Conservation (phyloP, 2,888 invertebrate genomes). For the Hesperia comma region DNA sequence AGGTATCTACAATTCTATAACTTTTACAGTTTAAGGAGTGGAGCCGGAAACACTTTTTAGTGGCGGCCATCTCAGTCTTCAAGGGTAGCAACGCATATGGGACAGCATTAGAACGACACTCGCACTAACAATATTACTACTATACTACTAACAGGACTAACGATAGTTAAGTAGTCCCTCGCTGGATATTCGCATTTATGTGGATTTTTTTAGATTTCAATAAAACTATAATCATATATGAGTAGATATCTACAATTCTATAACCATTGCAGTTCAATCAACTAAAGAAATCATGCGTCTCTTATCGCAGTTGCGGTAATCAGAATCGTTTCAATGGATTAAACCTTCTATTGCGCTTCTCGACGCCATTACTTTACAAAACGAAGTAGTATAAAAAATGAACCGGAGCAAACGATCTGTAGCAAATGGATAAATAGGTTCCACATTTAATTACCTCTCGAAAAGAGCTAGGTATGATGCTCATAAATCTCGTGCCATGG, state of each 20-base stretch:
- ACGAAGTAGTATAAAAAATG: background rate
- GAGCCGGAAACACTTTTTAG: no score
- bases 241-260: background rate
- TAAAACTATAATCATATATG: background rate
- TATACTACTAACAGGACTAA: no score
- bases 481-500: no score
- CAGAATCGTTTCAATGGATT: slow-evolving; percentile 6
- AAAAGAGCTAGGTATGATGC: background rate
- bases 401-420: slow-evolving; percentile 24
- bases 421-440: slow-evolving; percentile 20
- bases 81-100: no score
- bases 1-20: no score
- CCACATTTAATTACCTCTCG: background rate
- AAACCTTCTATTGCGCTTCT: slow-evolving; percentile 13
- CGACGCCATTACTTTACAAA: slow-evolving; percentile 4
- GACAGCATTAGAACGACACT: no score
- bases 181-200: no score
- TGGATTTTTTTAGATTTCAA: no score
- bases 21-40: no score
- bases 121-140: no score
- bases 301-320: slow-evolving; percentile 10
- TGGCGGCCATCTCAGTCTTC: no score
- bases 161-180: no score
- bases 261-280: background rate
- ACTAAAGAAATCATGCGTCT: slow-evolving; percentile 5